Percentiles rank a stretch among this genome's conserved stretches.
These are phyloP conservation scores for Halcyon chelicuti DNA, from an alignment of 2,797 vertebrate genomes.

Conservation along the genomic window DNA sequence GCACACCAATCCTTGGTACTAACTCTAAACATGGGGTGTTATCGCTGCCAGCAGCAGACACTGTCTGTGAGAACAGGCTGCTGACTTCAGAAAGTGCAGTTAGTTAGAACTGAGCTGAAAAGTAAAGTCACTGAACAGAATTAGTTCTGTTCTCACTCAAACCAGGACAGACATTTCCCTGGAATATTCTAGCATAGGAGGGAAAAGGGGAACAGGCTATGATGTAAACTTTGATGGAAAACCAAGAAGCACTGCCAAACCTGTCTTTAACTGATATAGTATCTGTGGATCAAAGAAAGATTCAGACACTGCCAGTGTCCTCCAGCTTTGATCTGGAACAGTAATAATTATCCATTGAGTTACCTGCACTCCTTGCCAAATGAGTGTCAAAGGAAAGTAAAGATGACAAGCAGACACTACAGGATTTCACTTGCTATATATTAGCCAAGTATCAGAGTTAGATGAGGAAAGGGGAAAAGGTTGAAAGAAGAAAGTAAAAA, in stretches of 20 bases:
- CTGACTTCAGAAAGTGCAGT: too few relatives aligned
- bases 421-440: neutral
- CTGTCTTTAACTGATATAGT: neutral
- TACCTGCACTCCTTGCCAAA: slow-evolving; percentile 37
- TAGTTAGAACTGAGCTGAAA: too few relatives aligned
- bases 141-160: too few relatives aligned
- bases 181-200: neutral
- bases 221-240: neutral
- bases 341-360: slow-evolving; percentile 44
- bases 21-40: too few relatives aligned
- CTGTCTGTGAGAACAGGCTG: too few relatives aligned
- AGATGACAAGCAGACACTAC: neutral
- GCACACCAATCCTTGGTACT: too few relatives aligned
- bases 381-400: neutral
- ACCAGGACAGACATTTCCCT: neutral
- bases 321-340: neutral
- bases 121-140: too few relatives aligned
- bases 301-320: neutral
- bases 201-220: neutral
- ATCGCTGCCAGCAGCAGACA: too few relatives aligned
- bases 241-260: neutral
- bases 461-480: neutral
- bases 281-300: neutral
- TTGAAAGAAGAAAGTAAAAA: neutral
- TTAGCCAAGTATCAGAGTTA: neutral